phyloP scores from a whole-genome alignment of 2,113 vertebrate genomes.

The Poecilia latipinna region DNA sequence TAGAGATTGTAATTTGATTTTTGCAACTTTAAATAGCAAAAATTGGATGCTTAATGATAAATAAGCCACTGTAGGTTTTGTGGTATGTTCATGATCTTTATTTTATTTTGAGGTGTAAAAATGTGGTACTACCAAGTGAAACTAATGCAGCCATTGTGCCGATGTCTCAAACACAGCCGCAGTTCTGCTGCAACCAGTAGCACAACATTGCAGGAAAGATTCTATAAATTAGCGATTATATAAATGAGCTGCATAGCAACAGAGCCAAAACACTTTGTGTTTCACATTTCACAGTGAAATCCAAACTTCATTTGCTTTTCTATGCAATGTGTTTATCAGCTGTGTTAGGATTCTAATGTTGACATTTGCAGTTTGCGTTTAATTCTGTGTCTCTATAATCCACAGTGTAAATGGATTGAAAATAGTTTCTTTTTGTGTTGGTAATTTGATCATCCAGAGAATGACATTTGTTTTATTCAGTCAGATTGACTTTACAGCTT shows the following conservation, averaged over 20 bases:
- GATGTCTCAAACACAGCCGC: not conserved
- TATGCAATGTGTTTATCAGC: not conserved
- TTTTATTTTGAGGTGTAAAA: not conserved
- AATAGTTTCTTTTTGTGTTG: not conserved
- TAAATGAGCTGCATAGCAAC: not conserved
- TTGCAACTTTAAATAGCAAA: not conserved
- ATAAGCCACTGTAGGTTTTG: no score
- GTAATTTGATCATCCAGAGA: not conserved
- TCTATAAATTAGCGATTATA: no score
- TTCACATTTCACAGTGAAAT: no score
- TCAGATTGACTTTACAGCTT: no score
- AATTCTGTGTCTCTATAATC: no score
- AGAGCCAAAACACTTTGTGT: not conserved
- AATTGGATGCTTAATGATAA: not conserved
- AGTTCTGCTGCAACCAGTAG: not conserved
- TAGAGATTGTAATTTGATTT: not conserved
- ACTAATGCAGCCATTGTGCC: not conserved
- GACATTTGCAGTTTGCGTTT: no score
- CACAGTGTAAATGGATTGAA: no score
- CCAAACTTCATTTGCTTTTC: not conserved
- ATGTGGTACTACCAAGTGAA: not conserved
- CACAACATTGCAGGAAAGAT: not conserved
- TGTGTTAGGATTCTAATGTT: no score
- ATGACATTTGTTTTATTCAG: no score
- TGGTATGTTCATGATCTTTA: not conserved